Evolutionary conservation across 2,888 invertebrate genomes (phyloP).

Genomic region (Callyntrura sp.): DNA sequence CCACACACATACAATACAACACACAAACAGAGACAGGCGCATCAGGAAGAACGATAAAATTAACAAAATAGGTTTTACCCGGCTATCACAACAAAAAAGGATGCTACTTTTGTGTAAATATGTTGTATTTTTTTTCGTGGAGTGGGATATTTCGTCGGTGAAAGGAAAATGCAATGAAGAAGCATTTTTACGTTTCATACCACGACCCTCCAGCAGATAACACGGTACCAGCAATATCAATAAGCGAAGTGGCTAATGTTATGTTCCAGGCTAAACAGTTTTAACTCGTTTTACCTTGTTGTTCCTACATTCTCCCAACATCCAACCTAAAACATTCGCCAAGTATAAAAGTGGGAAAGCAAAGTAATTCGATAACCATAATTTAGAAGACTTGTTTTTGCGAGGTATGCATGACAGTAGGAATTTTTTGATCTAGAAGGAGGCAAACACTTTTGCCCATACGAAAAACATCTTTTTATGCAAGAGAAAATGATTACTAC

Average conservation of each 20-base stretch:
- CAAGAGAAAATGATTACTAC: slow-evolving; percentile 28
- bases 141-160: no score
- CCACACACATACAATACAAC: no score
- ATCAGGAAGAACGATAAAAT: background rate
- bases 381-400: slow-evolving; percentile 35
- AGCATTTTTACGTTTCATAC: no score
- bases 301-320: no score
- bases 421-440: slow-evolving; percentile 29
- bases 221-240: background rate
- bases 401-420: slow-evolving; percentile 15
- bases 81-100: no score
- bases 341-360: background rate
- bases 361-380: slow-evolving; percentile 66
- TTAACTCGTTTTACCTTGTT: no score
- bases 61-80: background rate
- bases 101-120: no score
- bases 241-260: background rate
- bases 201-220: background rate
- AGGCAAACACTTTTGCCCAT: slow-evolving; percentile 14
- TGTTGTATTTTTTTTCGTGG: no score
- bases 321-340: slow-evolving; percentile 1
- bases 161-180: no score
- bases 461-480: slow-evolving; percentile 29
- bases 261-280: no score
- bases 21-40: no score